Percentiles rank a stretch among this genome's conserved stretches.
These are phyloP conservation scores for Aurelia coerulea DNA, from an alignment of 30 jellyfish, hydroid and myxozoan genomes.

Conservation along the genomic window DNA sequence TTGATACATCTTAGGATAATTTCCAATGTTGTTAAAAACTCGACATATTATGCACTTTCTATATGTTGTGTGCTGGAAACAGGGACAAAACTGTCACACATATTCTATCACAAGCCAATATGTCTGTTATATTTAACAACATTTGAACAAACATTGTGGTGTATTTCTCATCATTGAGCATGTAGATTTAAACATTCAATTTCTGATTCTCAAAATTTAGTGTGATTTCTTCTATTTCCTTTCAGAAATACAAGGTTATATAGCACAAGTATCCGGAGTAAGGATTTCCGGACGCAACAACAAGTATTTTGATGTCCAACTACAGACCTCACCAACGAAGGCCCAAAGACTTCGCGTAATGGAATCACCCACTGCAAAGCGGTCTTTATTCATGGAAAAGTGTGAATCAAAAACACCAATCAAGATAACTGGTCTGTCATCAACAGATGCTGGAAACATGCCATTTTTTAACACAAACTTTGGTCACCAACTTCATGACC, in stretches of 20 bases:
- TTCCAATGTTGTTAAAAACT: too few species aligned
- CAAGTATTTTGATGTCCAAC: slow-evolving; percentile 7
- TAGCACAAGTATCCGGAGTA: slow-evolving; percentile 9
- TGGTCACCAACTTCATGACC: background rate
- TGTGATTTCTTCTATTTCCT: background rate
- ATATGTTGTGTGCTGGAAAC: too few species aligned
- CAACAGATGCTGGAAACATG: background rate
- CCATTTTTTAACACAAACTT: slow-evolving; percentile 15
- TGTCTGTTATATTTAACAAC: too few species aligned
- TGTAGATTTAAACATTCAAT: too few species aligned
- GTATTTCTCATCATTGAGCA: too few species aligned
- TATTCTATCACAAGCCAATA: too few species aligned
- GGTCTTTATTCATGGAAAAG: background rate
- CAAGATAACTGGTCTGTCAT: background rate
- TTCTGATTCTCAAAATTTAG: too few species aligned
- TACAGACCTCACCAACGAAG: background rate
- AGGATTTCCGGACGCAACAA: slow-evolving; percentile 10
- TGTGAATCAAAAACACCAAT: slow-evolving; percentile 27
- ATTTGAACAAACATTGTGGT: too few species aligned
- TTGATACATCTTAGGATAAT: too few species aligned
- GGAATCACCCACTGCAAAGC: background rate
- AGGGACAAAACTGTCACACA: too few species aligned
- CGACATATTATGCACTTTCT: too few species aligned
- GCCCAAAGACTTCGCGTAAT: background rate
- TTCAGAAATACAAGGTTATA: slow-evolving; percentile 25